Evolutionary conservation across 2,797 vertebrate species (phyloP).

Genomic region (Melanotaenia pygmaea): DNA sequence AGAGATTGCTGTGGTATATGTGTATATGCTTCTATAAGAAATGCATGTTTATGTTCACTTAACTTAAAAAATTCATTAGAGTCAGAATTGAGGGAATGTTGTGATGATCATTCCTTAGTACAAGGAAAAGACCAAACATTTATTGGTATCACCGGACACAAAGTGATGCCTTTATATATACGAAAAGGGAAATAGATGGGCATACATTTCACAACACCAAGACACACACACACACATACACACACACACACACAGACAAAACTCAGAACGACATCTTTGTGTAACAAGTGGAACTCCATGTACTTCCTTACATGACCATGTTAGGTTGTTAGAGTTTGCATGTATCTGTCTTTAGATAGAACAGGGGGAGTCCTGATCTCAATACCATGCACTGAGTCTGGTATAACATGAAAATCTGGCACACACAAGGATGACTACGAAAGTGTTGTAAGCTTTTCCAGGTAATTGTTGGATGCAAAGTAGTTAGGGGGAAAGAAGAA

Average conservation of each 20-base stretch:
- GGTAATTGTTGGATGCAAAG: neutral
- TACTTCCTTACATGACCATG: slow-evolving; percentile 30
- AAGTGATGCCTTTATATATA: neutral
- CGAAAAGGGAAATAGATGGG: neutral
- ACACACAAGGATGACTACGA: neutral
- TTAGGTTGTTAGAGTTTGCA: neutral
- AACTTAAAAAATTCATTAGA: neutral
- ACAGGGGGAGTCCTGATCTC: neutral
- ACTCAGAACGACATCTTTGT: neutral
- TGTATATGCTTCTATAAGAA: neutral
- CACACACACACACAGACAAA: neutral
- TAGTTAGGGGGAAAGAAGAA: neutral
- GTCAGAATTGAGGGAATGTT: neutral
- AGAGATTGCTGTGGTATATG: neutral
- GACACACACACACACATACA: no score
- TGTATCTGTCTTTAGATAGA: neutral
- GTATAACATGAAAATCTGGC: neutral
- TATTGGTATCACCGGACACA: neutral
- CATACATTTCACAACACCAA: slow-evolving; percentile 9
- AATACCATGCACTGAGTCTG: neutral
- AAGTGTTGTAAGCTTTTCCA: no score
- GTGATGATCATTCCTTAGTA: neutral
- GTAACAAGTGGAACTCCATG: slow-evolving; percentile 20
- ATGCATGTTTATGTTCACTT: neutral
- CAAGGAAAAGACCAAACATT: neutral